phyloP scores from a whole-genome alignment of 2,888 invertebrate genomes.

The Epinotia nisella region DNA sequence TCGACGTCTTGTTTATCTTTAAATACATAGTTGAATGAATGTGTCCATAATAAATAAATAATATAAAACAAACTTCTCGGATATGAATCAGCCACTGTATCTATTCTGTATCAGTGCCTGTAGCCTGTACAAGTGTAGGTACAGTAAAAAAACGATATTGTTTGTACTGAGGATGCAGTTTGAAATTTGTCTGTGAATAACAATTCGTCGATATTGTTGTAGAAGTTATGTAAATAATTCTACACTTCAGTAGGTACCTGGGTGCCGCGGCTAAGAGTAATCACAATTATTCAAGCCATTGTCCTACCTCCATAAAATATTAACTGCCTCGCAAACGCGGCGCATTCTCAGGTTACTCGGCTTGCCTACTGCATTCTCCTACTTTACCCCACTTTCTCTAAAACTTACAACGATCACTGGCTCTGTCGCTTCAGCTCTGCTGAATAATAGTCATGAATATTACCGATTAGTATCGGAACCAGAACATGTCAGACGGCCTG shows the following conservation, averaged over 20 bases:
- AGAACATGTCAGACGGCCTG: neutral
- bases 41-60: no score
- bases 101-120: no score
- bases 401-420: constrained; percentile 20
- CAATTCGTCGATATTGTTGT: no score
- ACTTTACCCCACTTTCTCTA: constrained; percentile 38
- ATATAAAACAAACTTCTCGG: no score
- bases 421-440: neutral
- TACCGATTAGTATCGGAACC: constrained; percentile 6
- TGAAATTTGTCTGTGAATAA: no score
- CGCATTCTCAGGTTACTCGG: constrained; percentile 36
- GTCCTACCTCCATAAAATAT: constrained; percentile 33
- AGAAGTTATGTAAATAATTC: no score
- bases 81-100: no score
- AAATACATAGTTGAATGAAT: no score
- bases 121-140: no score
- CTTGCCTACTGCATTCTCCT: constrained; percentile 16
- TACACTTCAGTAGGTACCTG: constrained; percentile 10
- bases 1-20: no score
- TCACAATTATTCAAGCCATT: constrained; percentile 32
- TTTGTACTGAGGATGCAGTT: no score
- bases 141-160: no score
- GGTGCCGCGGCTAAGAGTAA: constrained; percentile 4
- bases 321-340: constrained; percentile 32
- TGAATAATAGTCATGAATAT: constrained; percentile 14